These are phyloP conservation scores for Sylvia borin DNA, from an alignment of 2,797 vertebrate genomes.

Conservation along the genomic window DNA sequence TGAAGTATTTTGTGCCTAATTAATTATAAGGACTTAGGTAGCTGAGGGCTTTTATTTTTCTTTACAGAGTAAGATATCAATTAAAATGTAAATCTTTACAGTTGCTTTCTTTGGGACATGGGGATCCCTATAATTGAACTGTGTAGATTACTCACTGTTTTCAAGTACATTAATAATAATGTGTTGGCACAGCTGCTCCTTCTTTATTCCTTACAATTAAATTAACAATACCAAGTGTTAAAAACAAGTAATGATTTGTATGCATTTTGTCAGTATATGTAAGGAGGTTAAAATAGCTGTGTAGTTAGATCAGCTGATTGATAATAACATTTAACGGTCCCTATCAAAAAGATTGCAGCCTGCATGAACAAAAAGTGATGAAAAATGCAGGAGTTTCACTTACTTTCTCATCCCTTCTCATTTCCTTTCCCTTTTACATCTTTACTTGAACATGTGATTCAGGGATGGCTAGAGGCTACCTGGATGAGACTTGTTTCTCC, in stretches of 20 bases:
- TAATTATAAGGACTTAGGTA: constrained; percentile 16
- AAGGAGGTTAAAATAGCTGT: neutral
- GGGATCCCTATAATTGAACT: neutral
- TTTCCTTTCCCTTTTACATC: neutral
- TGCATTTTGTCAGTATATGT: neutral
- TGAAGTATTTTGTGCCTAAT: constrained; percentile 20
- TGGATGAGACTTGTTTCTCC: neutral
- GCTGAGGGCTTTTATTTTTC: constrained; percentile 35
- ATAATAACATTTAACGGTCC: neutral
- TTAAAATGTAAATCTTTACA: constrained; percentile 45
- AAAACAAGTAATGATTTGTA: neutral
- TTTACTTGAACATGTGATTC: neutral
- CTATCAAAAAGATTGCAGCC: neutral
- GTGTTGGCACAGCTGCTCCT: neutral
- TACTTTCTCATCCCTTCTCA: neutral
- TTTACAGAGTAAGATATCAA: constrained; percentile 10
- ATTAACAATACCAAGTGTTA: neutral
- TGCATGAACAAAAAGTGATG: neutral
- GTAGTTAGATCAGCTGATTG: neutral
- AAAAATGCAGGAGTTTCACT: neutral
- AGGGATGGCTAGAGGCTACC: neutral
- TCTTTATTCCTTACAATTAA: neutral
- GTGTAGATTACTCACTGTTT: constrained; percentile 1
- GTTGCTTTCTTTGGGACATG: neutral
- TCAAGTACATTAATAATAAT: neutral